phyloP scores from a whole-genome alignment of 1,140 invertebrate genomes.

The Aporrectodea caliginosa region DNA sequence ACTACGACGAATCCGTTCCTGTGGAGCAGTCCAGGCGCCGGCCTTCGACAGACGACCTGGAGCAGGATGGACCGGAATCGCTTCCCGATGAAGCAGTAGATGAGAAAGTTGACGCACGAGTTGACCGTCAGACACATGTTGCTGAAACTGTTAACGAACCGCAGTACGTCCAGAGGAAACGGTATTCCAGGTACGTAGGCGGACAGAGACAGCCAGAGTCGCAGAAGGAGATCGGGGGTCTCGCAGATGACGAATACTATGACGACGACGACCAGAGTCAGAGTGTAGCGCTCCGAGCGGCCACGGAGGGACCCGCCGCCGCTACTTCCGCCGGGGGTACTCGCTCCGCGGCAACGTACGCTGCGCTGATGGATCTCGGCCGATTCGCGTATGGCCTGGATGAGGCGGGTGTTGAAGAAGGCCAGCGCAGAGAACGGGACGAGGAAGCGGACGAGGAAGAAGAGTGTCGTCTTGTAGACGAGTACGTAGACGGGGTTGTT shows the following conservation, averaged over 20 bases:
- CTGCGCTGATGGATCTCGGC: background rate
- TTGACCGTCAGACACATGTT: conserved; percentile 28
- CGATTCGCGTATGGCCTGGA: conserved; percentile 21
- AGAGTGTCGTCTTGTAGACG: conserved; percentile 26
- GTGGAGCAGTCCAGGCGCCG: background rate
- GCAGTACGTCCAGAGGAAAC: background rate
- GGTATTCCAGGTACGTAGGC: background rate
- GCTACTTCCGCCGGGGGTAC: conserved; percentile 8
- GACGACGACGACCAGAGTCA: conserved; percentile 29
- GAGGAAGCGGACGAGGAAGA: conserved; percentile 24
- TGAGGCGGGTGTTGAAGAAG: conserved; percentile 24
- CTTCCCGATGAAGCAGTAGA: conserved; percentile 31
- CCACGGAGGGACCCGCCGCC: background rate
- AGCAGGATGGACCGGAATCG: conserved; percentile 21
- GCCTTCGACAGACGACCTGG: conserved; percentile 12
- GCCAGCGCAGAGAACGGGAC: conserved; percentile 21
- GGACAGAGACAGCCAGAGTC: conserved; percentile 9
- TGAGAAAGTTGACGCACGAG: conserved; percentile 30
- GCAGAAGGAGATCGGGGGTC: conserved; percentile 25
- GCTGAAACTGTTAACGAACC: conserved; percentile 15
- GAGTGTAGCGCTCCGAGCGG: conserved; percentile 16
- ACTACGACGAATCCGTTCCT: background rate
- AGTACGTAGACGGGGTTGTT: conserved; percentile 19
- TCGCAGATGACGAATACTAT: conserved; percentile 26
- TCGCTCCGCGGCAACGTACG: background rate